These are phyloP conservation scores for Varanus komodoensis DNA, from an alignment of 2,113 vertebrate species.

Conservation along the genomic window DNA sequence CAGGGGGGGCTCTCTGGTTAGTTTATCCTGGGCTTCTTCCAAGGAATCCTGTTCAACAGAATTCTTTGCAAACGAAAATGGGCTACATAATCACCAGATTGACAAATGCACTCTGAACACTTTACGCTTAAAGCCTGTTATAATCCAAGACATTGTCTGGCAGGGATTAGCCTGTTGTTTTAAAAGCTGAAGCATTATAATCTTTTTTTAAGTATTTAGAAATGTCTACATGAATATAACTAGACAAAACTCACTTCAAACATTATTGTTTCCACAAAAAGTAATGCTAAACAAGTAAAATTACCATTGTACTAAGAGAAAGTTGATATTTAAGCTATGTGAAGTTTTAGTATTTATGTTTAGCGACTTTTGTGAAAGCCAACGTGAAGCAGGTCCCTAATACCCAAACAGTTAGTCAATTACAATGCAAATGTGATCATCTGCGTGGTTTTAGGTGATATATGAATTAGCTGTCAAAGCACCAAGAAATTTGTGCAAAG, in stretches of 20 bases:
- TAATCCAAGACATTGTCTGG: neutral
- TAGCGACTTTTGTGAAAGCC: neutral
- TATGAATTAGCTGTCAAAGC: neutral
- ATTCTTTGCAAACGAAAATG: constrained; percentile 36
- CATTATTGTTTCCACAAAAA: neutral
- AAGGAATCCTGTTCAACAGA: constrained; percentile 59
- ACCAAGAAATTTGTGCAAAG: neutral
- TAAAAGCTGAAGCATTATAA: neutral
- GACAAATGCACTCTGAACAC: constrained; percentile 1
- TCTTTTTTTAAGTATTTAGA: neutral
- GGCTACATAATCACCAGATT: accelerated
- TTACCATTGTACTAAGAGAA: neutral
- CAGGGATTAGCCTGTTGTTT: accelerated
- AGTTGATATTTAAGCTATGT: neutral
- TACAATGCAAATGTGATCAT: neutral
- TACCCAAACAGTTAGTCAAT: neutral
- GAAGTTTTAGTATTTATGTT: constrained; percentile 2
- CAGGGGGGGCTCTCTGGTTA: constrained; percentile 74
- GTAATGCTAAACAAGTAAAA: neutral
- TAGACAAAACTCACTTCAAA: neutral
- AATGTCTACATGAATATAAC: accelerated
- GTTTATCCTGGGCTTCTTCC: constrained; percentile 70
- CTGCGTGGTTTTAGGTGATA: neutral
- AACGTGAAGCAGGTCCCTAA: neutral
- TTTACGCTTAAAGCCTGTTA: neutral